Evolutionary conservation across 2,888 invertebrate genomes (phyloP).

Genomic region (Zaprionus lineosus): DNA sequence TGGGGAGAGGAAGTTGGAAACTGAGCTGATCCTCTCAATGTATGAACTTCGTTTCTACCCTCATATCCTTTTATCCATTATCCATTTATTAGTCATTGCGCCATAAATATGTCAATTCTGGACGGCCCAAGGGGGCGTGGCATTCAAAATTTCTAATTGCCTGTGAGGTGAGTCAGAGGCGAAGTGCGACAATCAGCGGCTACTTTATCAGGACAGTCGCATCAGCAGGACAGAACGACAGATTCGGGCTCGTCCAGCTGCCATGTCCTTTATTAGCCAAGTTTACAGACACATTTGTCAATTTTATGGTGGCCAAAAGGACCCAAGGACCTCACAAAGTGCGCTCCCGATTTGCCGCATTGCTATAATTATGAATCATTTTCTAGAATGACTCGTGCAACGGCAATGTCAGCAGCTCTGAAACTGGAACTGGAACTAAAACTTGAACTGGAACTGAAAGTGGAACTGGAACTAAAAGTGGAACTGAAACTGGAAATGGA

Average conservation of each 20-base stretch:
- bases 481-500: too few species aligned
- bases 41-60: too few species aligned
- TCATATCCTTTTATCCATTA: too few species aligned
- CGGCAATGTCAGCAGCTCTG: background rate
- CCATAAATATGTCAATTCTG: constrained; percentile 56
- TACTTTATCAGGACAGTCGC: constrained; percentile 27
- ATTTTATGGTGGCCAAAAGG: constrained; percentile 74
- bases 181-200: constrained; percentile 35
- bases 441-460: too few species aligned
- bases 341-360: constrained; percentile 65
- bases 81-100: constrained; percentile 2
- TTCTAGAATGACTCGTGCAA: constrained; percentile 27
- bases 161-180: constrained; percentile 22
- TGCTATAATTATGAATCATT: constrained; percentile 78
- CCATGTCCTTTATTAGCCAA: constrained; percentile 70
- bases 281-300: constrained; percentile 80
- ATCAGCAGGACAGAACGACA: constrained; percentile 22
- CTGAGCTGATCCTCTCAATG: too few species aligned
- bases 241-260: constrained; percentile 3
- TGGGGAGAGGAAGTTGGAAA: too few species aligned
- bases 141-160: constrained; percentile 45
- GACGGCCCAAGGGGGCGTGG: constrained; percentile 11
- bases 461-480: too few species aligned
- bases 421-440: background rate
- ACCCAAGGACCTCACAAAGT: constrained; percentile 36